Base-by-base conservation (phyloP, 2,888 invertebrate species). In the Artemia sp. region DNA sequence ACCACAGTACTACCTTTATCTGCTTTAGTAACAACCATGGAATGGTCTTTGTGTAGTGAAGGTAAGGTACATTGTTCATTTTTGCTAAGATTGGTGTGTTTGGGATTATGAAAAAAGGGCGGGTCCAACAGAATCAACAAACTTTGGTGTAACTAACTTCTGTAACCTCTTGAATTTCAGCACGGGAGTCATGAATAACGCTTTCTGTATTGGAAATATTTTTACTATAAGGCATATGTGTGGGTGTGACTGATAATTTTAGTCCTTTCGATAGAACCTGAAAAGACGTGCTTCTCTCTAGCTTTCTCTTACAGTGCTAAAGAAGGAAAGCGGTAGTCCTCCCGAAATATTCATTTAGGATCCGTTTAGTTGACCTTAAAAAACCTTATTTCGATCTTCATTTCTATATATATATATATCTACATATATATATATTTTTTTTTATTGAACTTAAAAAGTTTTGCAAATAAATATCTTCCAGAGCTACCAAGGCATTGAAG, bases 141-240 rank as follows among this genome's bases (percentile, higher is more conserved):
- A 53, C 58, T 53, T 53, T 53, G 58, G 14, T 53, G n/a, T 53
- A 2, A 53, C 58, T 53, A 2, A 53, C 58, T 14, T 53, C 58
- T n/a, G 58, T n/a, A 53, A 53, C 14, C 12, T 53, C 58, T 53
- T 53, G 58, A 53, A 53, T 53, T 53, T 53, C 58, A 53, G 7
- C 58, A 53, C 58, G 14, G 12, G 58, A 53, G 14, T 53, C 58
- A 7, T 53, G 58, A 53, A 53, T 53, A 4, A 4, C 4, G 58
- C 58, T 14, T 53, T 53, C 58, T 53, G 14, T 7, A 5, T 53
- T 53, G 14, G 58, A 3, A 53, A 53, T 2, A 14, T n/a, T 53
- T 53, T 12, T 53, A 53, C n/a, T 14, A 53, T n/a, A 7, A 14
- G 58, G 58, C 3, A 53, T 12, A 14, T 53, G 12, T 6, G 58